A percentile compares a stretch with the other conserved stretches of the same genome.
These are phyloP conservation scores for Euura lappo DNA, from an alignment of 1,140 invertebrate genomes.

Conservation along the genomic window DNA sequence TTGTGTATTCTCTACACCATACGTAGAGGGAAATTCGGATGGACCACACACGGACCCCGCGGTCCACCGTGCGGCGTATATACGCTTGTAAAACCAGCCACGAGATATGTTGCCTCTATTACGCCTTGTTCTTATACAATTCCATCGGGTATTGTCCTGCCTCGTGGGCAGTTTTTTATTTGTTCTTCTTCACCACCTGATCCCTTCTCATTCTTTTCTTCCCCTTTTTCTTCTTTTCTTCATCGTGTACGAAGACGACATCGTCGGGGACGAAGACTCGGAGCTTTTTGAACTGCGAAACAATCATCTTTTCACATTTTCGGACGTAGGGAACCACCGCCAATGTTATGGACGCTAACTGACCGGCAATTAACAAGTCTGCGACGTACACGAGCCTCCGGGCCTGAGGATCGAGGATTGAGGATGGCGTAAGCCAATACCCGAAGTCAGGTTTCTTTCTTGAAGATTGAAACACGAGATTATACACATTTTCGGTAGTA, in stretches of 20 bases:
- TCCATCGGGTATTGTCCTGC: too few species aligned
- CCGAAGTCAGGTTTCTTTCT: neutral
- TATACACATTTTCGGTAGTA: neutral
- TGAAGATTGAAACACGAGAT: slow-evolving; percentile 4
- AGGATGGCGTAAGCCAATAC: neutral
- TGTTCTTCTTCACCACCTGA: too few species aligned
- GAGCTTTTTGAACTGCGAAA: too few species aligned
- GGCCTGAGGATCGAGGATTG: neutral
- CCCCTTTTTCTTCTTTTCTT: too few species aligned
- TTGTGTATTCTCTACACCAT: neutral
- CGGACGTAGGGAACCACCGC: neutral
- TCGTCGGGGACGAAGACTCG: too few species aligned
- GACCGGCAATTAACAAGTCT: neutral
- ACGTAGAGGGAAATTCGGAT: neutral
- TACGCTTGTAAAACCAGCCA: neutral
- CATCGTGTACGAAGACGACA: too few species aligned
- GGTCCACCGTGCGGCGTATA: too few species aligned
- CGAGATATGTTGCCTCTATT: neutral
- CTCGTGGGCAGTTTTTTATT: too few species aligned
- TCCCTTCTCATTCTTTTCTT: too few species aligned
- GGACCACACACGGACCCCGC: slow-evolving; percentile 16
- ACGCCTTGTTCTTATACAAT: neutral
- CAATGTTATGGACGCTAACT: neutral
- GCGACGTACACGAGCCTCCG: too few species aligned
- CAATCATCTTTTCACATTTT: too few species aligned